Evolutionary conservation across 64 coral and sea anemone genomes (phyloP), one percentile per base, ranked within the genome.

Genomic region (Stichodactyla mertensii): DNA sequence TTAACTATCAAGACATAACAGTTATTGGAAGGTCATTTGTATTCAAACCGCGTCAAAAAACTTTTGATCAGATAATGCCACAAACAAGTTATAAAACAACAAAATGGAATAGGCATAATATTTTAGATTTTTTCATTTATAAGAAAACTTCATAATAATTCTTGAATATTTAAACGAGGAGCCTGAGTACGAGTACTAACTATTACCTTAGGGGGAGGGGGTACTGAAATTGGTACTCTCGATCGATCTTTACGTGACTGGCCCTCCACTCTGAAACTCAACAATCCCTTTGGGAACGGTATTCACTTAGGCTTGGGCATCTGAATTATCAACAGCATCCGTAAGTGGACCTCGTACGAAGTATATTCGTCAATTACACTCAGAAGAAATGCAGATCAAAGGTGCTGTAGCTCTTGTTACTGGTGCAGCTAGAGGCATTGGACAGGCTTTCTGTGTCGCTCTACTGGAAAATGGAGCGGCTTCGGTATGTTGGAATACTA

Each of bases 371-470:
- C 24, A n/a, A 27, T 23, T 8, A 20, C 14, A 6, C 62, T 70
- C 4, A 6, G 27, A 74, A 31, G 27, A 74, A 31, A 92, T 92
- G 90, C 86, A 92, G 90, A 92, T 92, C 78, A 59, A 83, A 70
- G 85, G 85, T 12, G 55, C 71, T 71, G 86, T 87, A 9, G 85
- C 85, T 23, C 86, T 92, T 54, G 91, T 97, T 15, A 97, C 94
- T 16, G 94, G 94, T 20, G 94, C 88, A 36, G 94, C 80, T 31
- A 92, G 92, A 71, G 94, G 94, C n/a, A 88, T 93, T 52, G 94
- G 94, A 14, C 52, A 78, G 0, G 85, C 91, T 2, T 90, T 97
- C 77, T 93, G 94, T 61, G 74, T 52, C 13, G 94, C 91, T 16
- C 80, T 97, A 16, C 59, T 97, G 69, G 86, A 93, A n/a, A 61